Percentiles rank a stretch among this genome's conserved stretches.
These are phyloP conservation scores for Hypolimnas misippus DNA, from an alignment of 2,888 invertebrate species.

Conservation along the genomic window DNA sequence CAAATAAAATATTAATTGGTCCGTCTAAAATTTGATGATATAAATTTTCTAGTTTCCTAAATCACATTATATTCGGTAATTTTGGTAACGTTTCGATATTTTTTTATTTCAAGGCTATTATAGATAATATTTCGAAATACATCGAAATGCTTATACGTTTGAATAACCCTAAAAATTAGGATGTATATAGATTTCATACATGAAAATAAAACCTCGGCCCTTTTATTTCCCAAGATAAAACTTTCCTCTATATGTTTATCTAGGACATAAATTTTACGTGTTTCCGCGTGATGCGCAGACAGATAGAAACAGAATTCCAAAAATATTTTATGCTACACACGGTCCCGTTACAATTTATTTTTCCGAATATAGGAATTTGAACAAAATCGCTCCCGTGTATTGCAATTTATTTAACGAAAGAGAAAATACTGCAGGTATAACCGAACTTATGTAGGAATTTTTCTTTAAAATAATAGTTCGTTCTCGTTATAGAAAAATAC, in stretches of 20 bases:
- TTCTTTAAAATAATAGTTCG: neutral
- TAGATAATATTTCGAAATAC: too few species aligned
- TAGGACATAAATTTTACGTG: neutral
- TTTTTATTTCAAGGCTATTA: too few species aligned
- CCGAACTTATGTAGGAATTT: neutral
- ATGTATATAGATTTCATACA: too few species aligned
- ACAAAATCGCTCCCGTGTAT: neutral
- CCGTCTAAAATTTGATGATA: too few species aligned
- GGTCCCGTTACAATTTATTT: neutral
- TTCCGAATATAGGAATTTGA: conserved; percentile 1
- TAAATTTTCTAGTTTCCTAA: too few species aligned
- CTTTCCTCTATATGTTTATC: neutral
- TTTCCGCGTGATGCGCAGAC: conserved; percentile 3
- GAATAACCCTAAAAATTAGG: too few species aligned
- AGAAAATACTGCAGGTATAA: neutral
- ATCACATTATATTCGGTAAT: too few species aligned
- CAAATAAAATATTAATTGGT: too few species aligned
- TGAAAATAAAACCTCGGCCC: neutral
- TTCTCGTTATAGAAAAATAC: neutral
- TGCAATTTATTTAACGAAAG: neutral
- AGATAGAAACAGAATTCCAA: neutral
- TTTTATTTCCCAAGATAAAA: neutral
- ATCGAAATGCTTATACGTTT: too few species aligned
- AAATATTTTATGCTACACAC: neutral
- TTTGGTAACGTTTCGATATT: too few species aligned